These are phyloP conservation scores for Criorhina ranunculi DNA, from an alignment of 2,888 invertebrate genomes.

Conservation along the genomic window DNA sequence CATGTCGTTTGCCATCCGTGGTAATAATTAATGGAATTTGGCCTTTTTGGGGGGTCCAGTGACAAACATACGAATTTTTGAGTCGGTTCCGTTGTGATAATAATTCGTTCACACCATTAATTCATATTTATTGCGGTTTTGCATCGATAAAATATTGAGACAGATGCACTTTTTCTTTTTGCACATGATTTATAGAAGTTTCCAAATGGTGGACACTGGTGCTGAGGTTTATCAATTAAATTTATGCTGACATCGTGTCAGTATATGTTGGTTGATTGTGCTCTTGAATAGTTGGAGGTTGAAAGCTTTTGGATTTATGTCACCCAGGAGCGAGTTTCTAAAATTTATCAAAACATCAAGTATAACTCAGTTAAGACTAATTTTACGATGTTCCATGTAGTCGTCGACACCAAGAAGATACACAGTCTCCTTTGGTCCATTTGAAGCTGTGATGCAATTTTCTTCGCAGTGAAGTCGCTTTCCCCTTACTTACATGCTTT, in stretches of 20 bases:
- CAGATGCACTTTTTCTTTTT: constrained; percentile 47
- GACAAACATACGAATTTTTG: constrained; percentile 45
- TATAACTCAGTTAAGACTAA: too few relatives aligned
- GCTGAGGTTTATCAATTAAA: neutral
- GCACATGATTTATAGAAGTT: constrained; percentile 29
- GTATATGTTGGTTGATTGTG: too few relatives aligned
- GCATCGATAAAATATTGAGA: constrained; percentile 47
- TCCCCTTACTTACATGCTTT: too few relatives aligned
- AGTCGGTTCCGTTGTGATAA: constrained; percentile 43
- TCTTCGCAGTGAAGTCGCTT: too few relatives aligned
- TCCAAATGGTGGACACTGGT: neutral
- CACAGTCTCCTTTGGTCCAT: too few relatives aligned
- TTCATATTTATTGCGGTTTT: constrained; percentile 68
- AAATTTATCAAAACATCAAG: too few relatives aligned
- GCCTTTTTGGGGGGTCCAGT: constrained; percentile 17
- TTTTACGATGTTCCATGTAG: too few relatives aligned
- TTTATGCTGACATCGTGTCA: neutral
- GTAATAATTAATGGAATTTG: constrained; percentile 71
- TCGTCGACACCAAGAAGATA: too few relatives aligned
- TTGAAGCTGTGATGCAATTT: too few relatives aligned
- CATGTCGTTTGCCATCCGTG: constrained; percentile 6
- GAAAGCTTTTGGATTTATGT: too few relatives aligned
- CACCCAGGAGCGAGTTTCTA: too few relatives aligned
- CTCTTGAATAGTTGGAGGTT: too few relatives aligned
- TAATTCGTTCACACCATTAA: constrained; percentile 67